Evolutionary conservation across 2,888 invertebrate genomes (phyloP), one percentile per base, ranked within the genome.

Genomic region (Ramazzottius varieornatus): DNA sequence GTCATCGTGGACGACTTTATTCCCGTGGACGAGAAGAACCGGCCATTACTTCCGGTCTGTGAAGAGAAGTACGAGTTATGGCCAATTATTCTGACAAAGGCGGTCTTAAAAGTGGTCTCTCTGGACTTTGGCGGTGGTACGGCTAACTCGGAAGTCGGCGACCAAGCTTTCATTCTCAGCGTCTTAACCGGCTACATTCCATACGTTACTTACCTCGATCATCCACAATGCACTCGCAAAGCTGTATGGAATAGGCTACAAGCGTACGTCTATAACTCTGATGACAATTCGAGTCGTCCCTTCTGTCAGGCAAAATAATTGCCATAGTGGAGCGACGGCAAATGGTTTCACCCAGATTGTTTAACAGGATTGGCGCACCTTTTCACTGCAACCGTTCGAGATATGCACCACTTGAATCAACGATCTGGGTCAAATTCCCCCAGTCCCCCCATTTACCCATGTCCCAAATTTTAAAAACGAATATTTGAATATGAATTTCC

Each of bases 81-180:
- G 77, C 76, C 77, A 1, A 71, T 77, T 72, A 67, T 77, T 33
- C 70, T 77, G n/a, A 71, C 75, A 8, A 77, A 77, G 67, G 77
- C 75, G 20, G 71, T 77, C 16, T 70, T 77, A 33, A 77, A 77
- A 70, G 72, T 77, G 1, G 75, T 76, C 32, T 71, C 75, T 24
- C 69, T 76, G 16, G 75, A 75, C 24, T 54, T n/a, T 54, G 54
- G 54, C 20, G 54, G 54, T 8, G 29, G 29, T 24, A 24, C 29
- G 29, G 20, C 20, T 29, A 54, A 24, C 24, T 54, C 54, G n/a
- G 54, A 54, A 54, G 8, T 54, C 4, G 54, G 54, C 20, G 54
- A 54, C 29, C 20, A 8, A 29, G 54, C 20, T n/a, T 54, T 54
- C 24, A 29, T 54, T 16, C 29, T 54, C 16, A 8, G 24, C 24